phyloP scores from a whole-genome alignment of 2,888 invertebrate genomes.

The Trachelus stipa region DNA sequence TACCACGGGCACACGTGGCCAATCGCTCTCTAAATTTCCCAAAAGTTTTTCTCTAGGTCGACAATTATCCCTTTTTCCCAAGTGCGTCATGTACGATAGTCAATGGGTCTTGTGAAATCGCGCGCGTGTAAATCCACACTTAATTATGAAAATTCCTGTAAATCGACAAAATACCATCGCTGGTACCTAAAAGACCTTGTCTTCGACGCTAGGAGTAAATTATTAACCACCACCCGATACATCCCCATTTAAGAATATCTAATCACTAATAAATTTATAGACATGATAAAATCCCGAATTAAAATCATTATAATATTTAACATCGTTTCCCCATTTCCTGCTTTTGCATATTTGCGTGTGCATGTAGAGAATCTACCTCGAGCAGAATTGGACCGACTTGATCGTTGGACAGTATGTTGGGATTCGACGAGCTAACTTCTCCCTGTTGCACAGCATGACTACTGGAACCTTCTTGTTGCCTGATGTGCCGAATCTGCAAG shows the following conservation, averaged over 20 bases:
- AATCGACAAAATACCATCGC: not conserved
- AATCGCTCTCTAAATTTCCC: not conserved
- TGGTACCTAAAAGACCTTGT: not conserved
- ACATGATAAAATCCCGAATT: not conserved
- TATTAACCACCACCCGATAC: too few relatives aligned
- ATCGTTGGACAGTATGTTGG: conserved; percentile 78
- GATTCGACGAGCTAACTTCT: conserved; percentile 94
- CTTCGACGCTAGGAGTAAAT: not conserved
- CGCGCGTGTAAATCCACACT: not conserved
- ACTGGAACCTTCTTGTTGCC: conserved; percentile 69
- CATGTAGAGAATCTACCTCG: conserved; percentile 69
- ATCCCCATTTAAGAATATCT: not conserved
- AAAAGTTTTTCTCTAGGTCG: not conserved
- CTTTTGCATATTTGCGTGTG: not conserved
- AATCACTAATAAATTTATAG: not conserved
- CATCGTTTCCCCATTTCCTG: not conserved
- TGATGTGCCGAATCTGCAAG: conserved; percentile 78
- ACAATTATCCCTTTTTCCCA: not conserved
- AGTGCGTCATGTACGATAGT: not conserved
- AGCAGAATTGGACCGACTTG: conserved; percentile 79
- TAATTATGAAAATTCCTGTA: not conserved
- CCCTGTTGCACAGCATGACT: conserved; percentile 90
- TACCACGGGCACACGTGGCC: not conserved
- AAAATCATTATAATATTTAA: not conserved
- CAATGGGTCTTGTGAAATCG: not conserved